Evolutionary conservation across 1,140 invertebrate genomes (phyloP).

Genomic region (Temnothorax longispinosus): DNA sequence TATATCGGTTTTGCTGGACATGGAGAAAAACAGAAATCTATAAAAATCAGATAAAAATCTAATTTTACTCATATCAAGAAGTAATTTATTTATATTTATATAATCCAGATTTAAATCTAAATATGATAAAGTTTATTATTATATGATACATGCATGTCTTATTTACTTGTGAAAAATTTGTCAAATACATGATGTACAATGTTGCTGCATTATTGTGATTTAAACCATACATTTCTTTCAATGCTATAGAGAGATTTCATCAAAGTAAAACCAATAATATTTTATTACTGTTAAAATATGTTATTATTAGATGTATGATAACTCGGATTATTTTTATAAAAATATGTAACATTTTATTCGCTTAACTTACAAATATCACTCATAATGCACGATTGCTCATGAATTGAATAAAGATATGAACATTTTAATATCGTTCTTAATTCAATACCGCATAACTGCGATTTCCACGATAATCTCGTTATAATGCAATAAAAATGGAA

Average conservation of each 20-base stretch:
- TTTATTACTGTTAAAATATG: background rate
- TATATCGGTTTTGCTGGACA: too few relatives aligned
- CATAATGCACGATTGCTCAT: background rate
- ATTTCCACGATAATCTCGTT: background rate
- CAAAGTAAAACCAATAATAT: too few relatives aligned
- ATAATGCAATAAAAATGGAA: background rate
- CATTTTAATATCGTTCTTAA: background rate
- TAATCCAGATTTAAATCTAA: background rate
- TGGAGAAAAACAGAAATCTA: too few relatives aligned
- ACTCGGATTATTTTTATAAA: background rate
- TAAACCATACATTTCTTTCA: background rate
- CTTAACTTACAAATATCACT: background rate
- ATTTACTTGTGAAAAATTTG: background rate
- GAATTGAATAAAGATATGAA: background rate
- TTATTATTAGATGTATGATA: constrained; percentile 6
- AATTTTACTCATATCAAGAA: background rate
- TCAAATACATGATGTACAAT: background rate
- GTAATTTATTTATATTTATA: background rate
- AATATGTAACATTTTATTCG: background rate
- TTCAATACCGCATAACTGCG: background rate
- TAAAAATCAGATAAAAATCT: background rate
- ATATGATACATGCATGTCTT: background rate
- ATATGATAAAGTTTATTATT: background rate
- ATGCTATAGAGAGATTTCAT: background rate
- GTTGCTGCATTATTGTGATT: background rate